phyloP scores from a whole-genome alignment of 2,113 vertebrate species.

The Dasyornis broadbenti region DNA sequence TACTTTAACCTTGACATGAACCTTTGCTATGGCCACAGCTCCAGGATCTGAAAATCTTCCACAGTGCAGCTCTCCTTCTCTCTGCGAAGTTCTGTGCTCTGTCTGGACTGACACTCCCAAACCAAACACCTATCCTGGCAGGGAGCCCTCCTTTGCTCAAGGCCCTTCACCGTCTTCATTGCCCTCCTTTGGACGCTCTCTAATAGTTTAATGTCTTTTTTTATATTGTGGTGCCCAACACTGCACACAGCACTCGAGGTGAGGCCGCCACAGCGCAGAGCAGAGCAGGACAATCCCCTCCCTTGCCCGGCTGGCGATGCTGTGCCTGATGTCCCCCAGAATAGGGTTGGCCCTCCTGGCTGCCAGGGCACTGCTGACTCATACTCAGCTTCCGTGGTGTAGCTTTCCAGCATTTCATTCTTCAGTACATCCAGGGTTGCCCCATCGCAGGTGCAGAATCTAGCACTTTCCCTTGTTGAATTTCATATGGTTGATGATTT shows the following conservation, averaged over 20 bases:
- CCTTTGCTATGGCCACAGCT: background rate
- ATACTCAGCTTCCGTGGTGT: background rate
- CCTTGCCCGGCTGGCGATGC: fast-evolving
- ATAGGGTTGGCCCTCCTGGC: background rate
- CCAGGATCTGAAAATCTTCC: background rate
- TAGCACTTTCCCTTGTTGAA: background rate
- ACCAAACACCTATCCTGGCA: fast-evolving
- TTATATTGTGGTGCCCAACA: no score
- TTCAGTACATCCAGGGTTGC: background rate
- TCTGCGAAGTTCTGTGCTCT: background rate
- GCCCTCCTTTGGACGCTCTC: background rate
- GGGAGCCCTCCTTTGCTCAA: background rate
- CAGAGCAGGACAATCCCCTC: background rate
- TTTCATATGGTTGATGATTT: background rate
- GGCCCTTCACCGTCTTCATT: background rate
- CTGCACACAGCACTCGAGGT: fast-evolving
- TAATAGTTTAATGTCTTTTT: background rate
- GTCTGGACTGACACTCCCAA: background rate
- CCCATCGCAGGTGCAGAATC: background rate
- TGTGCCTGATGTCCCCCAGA: background rate
- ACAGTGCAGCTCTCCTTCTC: background rate
- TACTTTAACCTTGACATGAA: background rate
- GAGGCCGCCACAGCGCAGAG: fast-evolving
- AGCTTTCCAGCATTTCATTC: background rate
- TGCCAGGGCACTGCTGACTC: background rate